A percentile compares a stretch with the other conserved stretches of the same genome.
These are phyloP conservation scores for Antechinus flavipes DNA, from an alignment of 2,113 vertebrate species.

Conservation along the genomic window DNA sequence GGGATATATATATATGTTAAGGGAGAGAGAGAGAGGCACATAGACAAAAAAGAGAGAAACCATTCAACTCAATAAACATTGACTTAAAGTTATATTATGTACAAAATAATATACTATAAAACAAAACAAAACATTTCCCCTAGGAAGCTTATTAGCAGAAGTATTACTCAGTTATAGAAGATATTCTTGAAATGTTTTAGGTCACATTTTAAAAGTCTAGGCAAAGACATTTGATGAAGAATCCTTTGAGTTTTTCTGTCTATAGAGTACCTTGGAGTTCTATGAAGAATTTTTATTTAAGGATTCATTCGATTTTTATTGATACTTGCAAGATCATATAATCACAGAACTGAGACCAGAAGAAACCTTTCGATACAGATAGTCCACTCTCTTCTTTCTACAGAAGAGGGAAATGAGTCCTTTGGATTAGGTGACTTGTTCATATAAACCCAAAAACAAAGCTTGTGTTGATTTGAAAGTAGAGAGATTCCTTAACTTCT, in stretches of 20 bases:
- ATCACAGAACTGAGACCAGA: too few species aligned
- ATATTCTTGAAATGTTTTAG: background rate
- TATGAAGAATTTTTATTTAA: background rate
- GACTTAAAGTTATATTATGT: background rate
- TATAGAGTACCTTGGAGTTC: background rate
- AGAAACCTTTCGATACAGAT: background rate
- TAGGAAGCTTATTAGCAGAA: background rate
- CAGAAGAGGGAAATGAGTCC: background rate
- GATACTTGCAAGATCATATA: background rate
- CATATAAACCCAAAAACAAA: background rate
- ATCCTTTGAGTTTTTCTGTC: background rate
- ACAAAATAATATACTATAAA: background rate
- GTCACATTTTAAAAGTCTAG: background rate
- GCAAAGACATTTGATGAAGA: background rate
- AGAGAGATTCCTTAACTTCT: background rate
- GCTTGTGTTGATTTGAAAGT: background rate
- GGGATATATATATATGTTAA: too few species aligned
- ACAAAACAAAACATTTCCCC: background rate
- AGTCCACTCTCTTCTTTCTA: background rate
- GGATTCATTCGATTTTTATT: background rate
- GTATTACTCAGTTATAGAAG: too few species aligned
- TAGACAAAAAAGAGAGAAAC: too few species aligned
- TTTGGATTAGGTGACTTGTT: background rate
- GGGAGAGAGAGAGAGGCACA: too few species aligned
- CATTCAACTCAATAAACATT: background rate